Evolutionary conservation across 2,113 vertebrate species (phyloP).

Genomic region (Pachyramphus minor): DNA sequence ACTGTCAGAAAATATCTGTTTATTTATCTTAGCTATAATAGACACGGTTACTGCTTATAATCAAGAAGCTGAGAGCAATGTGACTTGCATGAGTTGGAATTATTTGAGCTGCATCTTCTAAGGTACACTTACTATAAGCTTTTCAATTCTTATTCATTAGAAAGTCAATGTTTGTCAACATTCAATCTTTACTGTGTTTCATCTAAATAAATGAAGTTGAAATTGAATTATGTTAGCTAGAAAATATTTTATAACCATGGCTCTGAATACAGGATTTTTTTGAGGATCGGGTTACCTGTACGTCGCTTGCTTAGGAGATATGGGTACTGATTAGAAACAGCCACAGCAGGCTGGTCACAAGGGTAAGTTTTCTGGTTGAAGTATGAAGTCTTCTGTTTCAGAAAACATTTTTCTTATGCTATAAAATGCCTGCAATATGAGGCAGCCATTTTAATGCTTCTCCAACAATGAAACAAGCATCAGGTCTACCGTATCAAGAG

Average conservation of each 20-base stretch:
- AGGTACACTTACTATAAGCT: background rate
- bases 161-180: conserved; percentile 4
- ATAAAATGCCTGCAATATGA: background rate
- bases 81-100: background rate
- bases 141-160: conserved; percentile 34
- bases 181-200: conserved; percentile 24
- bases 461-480: background rate
- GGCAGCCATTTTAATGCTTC: conserved; percentile 22
- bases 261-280: background rate
- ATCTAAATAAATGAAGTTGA: conserved; percentile 29
- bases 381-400: background rate
- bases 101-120: background rate
- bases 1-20: conserved; percentile 72
- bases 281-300: background rate
- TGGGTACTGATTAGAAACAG: background rate
- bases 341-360: background rate
- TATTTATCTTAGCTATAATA: conserved; percentile 65
- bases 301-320: background rate
- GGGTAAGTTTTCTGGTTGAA: background rate
- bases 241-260: background rate
- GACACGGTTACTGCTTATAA: conserved; percentile 17
- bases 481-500: background rate
- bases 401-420: background rate
- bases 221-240: conserved; percentile 15
- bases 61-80: conserved; percentile 11